Base-by-base conservation (phyloP, 2,888 invertebrate species). In the Tenodera sinensis region DNA sequence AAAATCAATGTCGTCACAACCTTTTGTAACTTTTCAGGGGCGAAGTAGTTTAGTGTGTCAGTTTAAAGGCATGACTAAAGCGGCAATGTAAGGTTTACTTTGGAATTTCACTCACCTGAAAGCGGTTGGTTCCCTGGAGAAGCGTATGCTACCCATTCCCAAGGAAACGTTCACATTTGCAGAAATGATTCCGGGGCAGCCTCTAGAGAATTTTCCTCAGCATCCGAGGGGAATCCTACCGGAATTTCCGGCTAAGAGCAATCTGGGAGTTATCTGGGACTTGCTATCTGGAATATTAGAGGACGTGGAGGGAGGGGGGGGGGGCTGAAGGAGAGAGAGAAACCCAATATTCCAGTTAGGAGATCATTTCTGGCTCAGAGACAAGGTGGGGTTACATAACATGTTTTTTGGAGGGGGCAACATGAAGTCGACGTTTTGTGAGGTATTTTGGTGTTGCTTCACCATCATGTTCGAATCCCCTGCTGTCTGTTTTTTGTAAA, bases 291-390 rank as follows among this genome's bases (percentile, higher is more conserved):
- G 54, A 71, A 83, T 83, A 83, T 83, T 83, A 83, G 27, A 83
- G 14, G 12, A n/a, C 7, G 83, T 1, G 83, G 20, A 27, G 27
- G 83, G 27, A 27, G 27, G 82, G 7, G 82, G 15, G 82, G 7
- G 7, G 15, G 82, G n/a, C n/a, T n/a, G n/a, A 82, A 20, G 8
- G 82, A 20, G 83, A 83, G 83, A 83, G 83, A 83, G 71, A 85
- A 81, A 86, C 54, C 86, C 86, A 86, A 86, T 86, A 86, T 81
- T 28, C 86, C 28, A 81, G 86, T 86, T 86, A 86, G 28, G 86
- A 30, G 71, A 28, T 86, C 81, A 28, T 86, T 86, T 30, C 47
- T 27, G 71, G 20, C 54, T 71, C 25, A 20, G 20, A 25, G 54
- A 20, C 54, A 71, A 71, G 54, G 54, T 71, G 25, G 25, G 54